Percentiles rank a stretch among this genome's conserved stretches.
Conservation (phyloP, 2,113 vertebrate species). For the Leucoraja erinaceus region DNA sequence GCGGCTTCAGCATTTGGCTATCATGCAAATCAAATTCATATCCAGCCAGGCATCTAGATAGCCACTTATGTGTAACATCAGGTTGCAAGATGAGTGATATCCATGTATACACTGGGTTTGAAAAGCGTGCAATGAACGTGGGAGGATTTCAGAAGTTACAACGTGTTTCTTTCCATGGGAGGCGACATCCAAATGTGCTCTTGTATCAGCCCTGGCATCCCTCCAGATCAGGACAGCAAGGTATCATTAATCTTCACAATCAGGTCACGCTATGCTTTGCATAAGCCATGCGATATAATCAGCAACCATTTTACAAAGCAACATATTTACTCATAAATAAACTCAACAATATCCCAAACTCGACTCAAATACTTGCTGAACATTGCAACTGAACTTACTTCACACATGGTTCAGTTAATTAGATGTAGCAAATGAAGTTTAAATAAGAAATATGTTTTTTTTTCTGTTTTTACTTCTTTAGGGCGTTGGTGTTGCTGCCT, state of each 20-base stretch:
- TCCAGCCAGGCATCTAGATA: not conserved
- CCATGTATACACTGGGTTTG: not conserved
- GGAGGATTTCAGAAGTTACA: not conserved
- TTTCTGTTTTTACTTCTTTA: no score
- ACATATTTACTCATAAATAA: no score
- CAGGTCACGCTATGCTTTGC: not conserved
- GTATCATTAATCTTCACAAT: slow-evolving; percentile 16
- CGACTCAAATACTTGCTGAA: not conserved
- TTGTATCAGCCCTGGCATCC: not conserved
- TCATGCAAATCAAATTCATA: not conserved
- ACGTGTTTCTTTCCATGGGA: not conserved
- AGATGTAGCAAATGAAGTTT: not conserved
- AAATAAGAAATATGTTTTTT: not conserved
- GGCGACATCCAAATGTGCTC: not conserved
- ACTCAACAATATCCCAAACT: no score
- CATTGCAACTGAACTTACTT: not conserved
- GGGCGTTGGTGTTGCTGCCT: no score
- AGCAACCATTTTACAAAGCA: not conserved
- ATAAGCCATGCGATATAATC: not conserved
- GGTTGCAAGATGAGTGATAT: not conserved
- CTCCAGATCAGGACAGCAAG: not conserved
- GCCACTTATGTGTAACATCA: not conserved
- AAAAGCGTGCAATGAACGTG: not conserved
- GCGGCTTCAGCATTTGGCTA: not conserved
- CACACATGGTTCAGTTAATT: not conserved